Conservation (phyloP, 2,797 vertebrate species). For the Kryptolebias ocellatus region DNA sequence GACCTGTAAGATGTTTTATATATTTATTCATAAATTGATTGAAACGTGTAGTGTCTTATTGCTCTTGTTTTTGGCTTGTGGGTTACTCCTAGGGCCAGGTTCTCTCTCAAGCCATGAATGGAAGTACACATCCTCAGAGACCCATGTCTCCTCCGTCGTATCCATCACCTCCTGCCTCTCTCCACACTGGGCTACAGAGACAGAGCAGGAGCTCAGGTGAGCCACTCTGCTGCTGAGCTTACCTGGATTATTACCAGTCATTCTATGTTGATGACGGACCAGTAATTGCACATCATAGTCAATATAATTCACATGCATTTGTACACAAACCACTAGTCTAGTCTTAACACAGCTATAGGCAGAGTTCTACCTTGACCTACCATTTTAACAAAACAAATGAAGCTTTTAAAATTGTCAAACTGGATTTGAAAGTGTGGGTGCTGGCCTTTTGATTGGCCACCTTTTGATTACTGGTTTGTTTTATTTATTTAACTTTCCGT, state of each 20-base stretch:
- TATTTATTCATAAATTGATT: conserved; percentile 4
- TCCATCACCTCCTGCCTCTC: conserved; percentile 86
- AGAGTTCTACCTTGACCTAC: no score
- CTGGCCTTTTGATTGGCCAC: no score
- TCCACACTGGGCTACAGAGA: conserved; percentile 86
- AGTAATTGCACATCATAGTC: not conserved
- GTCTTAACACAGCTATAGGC: no score
- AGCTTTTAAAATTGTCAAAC: no score
- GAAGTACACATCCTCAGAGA: conserved; percentile 88
- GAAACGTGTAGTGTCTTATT: conserved; percentile 13
- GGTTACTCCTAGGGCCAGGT: conserved; percentile 85
- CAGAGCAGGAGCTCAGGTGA: conserved; percentile 90
- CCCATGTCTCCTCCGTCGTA: conserved; percentile 91
- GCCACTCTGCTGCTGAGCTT: conserved; percentile 51
- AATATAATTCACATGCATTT: not conserved
- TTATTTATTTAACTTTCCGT: no score
- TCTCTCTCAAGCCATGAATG: conserved; percentile 88
- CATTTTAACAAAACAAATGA: no score
- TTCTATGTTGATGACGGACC: not conserved
- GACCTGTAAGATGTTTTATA: conserved; percentile 3
- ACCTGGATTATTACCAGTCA: not conserved
- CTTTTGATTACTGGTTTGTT: no score
- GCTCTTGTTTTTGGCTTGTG: conserved; percentile 46
- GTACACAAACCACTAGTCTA: no score
- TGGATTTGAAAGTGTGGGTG: no score